Evolutionary conservation across 2,797 vertebrate species (phyloP).

Genomic region (Phataginus tetradactyla): DNA sequence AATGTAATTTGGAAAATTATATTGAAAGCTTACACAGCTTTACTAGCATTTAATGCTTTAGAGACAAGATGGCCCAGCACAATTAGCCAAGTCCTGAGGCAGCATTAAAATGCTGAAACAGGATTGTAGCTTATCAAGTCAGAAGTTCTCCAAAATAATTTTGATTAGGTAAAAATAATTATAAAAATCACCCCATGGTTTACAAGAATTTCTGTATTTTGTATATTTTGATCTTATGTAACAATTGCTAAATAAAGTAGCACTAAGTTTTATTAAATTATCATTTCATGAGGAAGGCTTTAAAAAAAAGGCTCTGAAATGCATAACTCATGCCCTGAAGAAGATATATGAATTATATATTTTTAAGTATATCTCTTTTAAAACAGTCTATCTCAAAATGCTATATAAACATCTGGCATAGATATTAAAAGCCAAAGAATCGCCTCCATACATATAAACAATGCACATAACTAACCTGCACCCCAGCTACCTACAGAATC

Average conservation of each 20-base stretch:
- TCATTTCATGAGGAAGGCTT: not conserved
- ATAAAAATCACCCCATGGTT: not conserved
- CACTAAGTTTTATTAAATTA: not conserved
- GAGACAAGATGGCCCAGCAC: slow-evolving; percentile 54
- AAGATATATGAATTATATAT: not conserved
- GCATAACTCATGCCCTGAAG: not conserved
- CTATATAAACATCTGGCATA: not conserved
- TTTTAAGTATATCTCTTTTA: not conserved
- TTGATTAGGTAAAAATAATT: slow-evolving; percentile 57
- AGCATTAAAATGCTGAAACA: slow-evolving; percentile 72
- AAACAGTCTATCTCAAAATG: not conserved
- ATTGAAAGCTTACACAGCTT: slow-evolving; percentile 55
- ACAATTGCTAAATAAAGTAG: not conserved
- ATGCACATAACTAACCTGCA: not conserved
- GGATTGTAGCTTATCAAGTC: slow-evolving; percentile 51
- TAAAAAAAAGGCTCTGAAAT: not conserved
- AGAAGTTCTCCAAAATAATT: slow-evolving; percentile 51
- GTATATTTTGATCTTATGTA: not conserved
- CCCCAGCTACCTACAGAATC: not conserved
- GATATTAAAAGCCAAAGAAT: not conserved
- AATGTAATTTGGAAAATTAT: slow-evolving; percentile 67
- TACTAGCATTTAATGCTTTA: slow-evolving; percentile 62
- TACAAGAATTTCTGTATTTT: not conserved
- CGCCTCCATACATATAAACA: not conserved
- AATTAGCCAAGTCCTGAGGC: slow-evolving; percentile 71